Conservation (phyloP, 2,797 vertebrate species). For the Tapirus indicus region DNA sequence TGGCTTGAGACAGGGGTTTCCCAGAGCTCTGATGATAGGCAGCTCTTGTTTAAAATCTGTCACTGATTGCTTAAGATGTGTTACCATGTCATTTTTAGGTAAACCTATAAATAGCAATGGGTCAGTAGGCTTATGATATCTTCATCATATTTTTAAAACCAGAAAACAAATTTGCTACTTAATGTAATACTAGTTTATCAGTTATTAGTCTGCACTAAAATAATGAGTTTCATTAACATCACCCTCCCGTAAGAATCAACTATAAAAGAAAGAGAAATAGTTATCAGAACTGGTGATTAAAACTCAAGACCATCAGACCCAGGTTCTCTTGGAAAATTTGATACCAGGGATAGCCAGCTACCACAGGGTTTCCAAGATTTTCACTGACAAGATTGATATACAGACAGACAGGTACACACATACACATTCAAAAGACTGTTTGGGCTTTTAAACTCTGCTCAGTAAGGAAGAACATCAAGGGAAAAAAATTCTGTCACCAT, state of each 20-base stretch:
- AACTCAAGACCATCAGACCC: background rate
- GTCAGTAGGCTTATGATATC: background rate
- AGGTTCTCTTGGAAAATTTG: background rate
- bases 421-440: background rate
- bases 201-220: background rate
- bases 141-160: background rate
- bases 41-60: conserved; percentile 85
- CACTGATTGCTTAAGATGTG: conserved; percentile 82
- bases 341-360: background rate
- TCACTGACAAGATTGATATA: background rate
- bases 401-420: background rate
- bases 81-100: conserved; percentile 84
- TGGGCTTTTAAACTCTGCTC: background rate
- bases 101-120: conserved; percentile 80
- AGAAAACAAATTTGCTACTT: background rate
- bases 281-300: background rate
- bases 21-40: conserved; percentile 84
- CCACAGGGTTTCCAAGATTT: background rate
- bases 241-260: background rate
- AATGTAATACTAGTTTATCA: background rate
- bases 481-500: background rate
- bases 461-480: background rate
- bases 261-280: background rate
- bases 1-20: conserved; percentile 84
- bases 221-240: background rate